Evolutionary conservation across 2,797 vertebrate species (phyloP).

Genomic region (Chaunax sp.): DNA sequence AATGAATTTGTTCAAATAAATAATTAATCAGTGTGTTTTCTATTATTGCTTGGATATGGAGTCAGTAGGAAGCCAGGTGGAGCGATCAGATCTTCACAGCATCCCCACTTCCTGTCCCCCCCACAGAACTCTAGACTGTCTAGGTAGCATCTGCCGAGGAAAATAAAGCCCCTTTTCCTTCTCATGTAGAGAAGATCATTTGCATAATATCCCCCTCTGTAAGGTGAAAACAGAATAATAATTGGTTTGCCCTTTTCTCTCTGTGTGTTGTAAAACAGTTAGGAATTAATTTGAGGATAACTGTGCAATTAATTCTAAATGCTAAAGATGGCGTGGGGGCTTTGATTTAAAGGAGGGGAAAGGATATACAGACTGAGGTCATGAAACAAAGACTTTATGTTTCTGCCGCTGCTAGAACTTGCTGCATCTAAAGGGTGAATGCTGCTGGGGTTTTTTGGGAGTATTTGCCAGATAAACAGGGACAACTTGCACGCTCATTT

Average conservation of each 20-base stretch:
- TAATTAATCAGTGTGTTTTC: constrained; percentile 78
- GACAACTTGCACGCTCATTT: constrained; percentile 51
- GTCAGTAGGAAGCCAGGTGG: constrained; percentile 82
- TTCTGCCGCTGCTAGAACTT: constrained; percentile 62
- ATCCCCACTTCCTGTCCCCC: constrained; percentile 80
- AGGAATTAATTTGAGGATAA: constrained; percentile 91
- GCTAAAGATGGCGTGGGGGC: constrained; percentile 83
- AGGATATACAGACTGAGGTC: constrained; percentile 79
- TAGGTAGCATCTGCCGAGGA: constrained; percentile 85
- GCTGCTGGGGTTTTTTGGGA: not conserved
- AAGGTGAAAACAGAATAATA: constrained; percentile 91
- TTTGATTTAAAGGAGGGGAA: constrained; percentile 76
- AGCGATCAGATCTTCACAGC: constrained; percentile 80
- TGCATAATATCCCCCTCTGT: constrained; percentile 90
- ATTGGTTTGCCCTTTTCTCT: constrained; percentile 91
- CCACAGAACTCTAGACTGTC: constrained; percentile 76
- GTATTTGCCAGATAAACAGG: constrained; percentile 55
- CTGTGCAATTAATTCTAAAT: constrained; percentile 90
- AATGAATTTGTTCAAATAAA: constrained; percentile 72
- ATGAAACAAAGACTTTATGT: constrained; percentile 76
- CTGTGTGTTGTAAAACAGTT: constrained; percentile 91
- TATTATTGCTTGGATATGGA: constrained; percentile 78
- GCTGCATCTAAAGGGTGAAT: constrained; percentile 49
- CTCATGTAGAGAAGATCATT: constrained; percentile 88
- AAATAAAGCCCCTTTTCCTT: constrained; percentile 85